These are phyloP conservation scores for Esox lucius DNA, from an alignment of 2,797 vertebrate genomes.

Conservation along the genomic window DNA sequence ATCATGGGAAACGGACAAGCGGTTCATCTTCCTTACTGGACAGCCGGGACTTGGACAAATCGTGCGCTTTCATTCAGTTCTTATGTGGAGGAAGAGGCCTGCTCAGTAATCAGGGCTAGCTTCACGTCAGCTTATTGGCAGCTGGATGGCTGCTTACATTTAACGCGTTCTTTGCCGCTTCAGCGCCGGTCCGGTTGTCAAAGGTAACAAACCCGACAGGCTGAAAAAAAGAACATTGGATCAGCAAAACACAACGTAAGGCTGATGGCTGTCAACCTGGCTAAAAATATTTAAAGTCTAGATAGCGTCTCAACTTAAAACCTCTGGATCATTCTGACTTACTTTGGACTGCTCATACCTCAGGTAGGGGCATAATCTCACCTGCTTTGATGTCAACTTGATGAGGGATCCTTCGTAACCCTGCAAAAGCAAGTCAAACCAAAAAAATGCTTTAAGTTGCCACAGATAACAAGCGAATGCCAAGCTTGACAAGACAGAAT, in stretches of 20 bases:
- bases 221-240: constrained; percentile 73
- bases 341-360: background rate
- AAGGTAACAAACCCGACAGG: constrained; percentile 99
- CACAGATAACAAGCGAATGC: background rate
- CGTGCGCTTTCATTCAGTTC: background rate
- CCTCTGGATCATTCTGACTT: background rate
- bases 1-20: background rate
- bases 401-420: constrained; percentile 99
- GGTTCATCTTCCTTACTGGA: background rate
- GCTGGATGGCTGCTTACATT: constrained; percentile 81
- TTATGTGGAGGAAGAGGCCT: background rate
- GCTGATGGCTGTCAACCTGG: background rate
- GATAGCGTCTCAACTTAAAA: background rate
- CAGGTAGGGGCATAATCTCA: constrained; percentile 61
- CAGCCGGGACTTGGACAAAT: background rate
- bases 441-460: background rate
- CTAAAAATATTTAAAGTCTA: background rate
- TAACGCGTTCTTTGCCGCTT: constrained; percentile 96
- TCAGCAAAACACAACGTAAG: background rate
- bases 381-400: constrained; percentile 99
- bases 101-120: background rate
- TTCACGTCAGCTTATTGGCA: background rate
- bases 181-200: constrained; percentile 94
- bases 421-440: constrained; percentile 75
- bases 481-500: background rate